Base-by-base conservation (phyloP, 2,797 vertebrate species). In the Rhabdomys pumilio region DNA sequence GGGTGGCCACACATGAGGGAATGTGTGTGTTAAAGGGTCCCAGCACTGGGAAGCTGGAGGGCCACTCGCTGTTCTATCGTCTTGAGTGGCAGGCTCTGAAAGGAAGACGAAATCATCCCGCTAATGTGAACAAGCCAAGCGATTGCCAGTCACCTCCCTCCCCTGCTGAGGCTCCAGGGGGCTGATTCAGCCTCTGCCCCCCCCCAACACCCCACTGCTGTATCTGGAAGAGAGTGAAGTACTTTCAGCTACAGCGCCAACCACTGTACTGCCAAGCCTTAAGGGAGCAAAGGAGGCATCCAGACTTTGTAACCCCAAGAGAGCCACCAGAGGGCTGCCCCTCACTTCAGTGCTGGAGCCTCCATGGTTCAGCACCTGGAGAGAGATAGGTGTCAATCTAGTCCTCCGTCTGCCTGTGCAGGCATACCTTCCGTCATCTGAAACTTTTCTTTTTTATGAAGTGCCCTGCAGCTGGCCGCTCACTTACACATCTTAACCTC, bases 401-500 rank as follows among this genome's bases (percentile, higher is more conserved):
- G 86, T 9, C 7, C 55, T 65, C 20, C 3, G 0, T 0, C 3
- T 26, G 0, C 10, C n/a, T 0, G 13, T 0, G 14, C 11, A 22
- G 77, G 93, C 63, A 5, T 44, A 44, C 44, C 77, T 59, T 80
- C 50, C 0, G 1, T 29, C 83, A 34, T 65, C 89, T 76, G 55
- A 50, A 97, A 96, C 59, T 76, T 95, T 63, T 61, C 80, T 81
- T 89, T 82, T 95, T 93, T 77, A 95, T 96, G 65, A 96, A 96
- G 83, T 89, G 53, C 92, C 90, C 96, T 50, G 65, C 57, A n/a
- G 86, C 55, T 24, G 41, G 57, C 41, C 73, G 92, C 90, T 96
- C 95, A 53, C 95, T 97, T 92, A 96, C 76, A 90, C 76, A 75
- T 76, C 96, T 96, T 96, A 96, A 95, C 95, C 91, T 65, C 84